Evolutionary conservation across 2,797 vertebrate species (phyloP).

Genomic region (Takifugu ocellatus): DNA sequence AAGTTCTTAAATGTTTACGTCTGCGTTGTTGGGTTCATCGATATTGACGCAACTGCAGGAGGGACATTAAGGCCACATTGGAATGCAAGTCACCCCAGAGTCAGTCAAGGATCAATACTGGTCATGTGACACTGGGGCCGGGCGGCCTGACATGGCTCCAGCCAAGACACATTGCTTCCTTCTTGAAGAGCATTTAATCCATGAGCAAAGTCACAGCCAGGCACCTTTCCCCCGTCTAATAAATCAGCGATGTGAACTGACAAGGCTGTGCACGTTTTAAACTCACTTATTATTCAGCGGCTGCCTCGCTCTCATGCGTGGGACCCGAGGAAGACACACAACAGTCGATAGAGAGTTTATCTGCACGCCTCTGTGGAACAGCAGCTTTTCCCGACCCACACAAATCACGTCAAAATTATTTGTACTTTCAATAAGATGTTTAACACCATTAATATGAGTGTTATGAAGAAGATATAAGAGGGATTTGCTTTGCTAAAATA

Average conservation of each 20-base stretch:
- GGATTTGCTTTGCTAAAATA: background rate
- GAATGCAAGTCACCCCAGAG: conserved; percentile 53
- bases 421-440: background rate
- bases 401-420: too few relatives aligned
- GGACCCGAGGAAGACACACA: background rate
- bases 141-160: conserved; percentile 40
- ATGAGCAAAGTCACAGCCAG: conserved; percentile 28
- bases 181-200: conserved; percentile 37
- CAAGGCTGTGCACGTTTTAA: conserved; percentile 9
- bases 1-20: background rate
- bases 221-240: conserved; percentile 29
- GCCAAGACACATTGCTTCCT: conserved; percentile 35
- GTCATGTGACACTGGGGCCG: conserved; percentile 27
- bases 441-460: background rate
- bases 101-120: conserved; percentile 61
- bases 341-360: background rate
- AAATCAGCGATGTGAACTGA: conserved; percentile 14
- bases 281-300: conserved; percentile 16
- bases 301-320: background rate
- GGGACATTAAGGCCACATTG: conserved; percentile 58
- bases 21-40: background rate
- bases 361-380: too few relatives aligned
- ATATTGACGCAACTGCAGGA: background rate
- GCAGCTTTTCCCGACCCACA: too few relatives aligned
- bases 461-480: background rate